Base-by-base conservation (phyloP, 2,797 vertebrate species). In the Trachurus trachurus region DNA sequence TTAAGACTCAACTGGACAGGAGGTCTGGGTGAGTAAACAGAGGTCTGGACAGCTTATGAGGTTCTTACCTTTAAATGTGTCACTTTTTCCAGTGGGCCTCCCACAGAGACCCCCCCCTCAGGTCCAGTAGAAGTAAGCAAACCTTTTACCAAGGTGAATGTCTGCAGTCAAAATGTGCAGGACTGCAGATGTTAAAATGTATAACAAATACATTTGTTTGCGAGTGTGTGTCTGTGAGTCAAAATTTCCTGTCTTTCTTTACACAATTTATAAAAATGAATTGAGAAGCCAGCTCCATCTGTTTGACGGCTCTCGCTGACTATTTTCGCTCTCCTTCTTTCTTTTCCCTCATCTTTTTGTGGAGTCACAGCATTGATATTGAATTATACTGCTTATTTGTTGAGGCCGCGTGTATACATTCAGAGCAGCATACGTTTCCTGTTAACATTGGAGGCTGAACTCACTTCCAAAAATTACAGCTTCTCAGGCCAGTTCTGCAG, bases 301-400 rank as follows among this genome's bases (percentile, higher is more conserved):
- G 70, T 73, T 64, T 67, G 72, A 74, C 29, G 56, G 49, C 21
- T 50, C 63, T 82, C 29, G 54, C 21, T 50, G 56, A 44, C 75
- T 80, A 39, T 82, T 87, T 80, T 34, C 17, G 42, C 56, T 63
- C 60, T 74, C 65, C 59, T 58, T 54, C 34, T 62, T 49, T 53
- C 59, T 53, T 44, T 60, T 62, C 70, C 16, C 29, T 50, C 49
- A 22, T 76, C 69, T 88, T 75, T 78, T 74, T 71, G 63, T 81
- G 76, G 78, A 89, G 84, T 78, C 85, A 88, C 80, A 88, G 90
- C 74, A n/a, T 80, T 83, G 86, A 92, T 91, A 84, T 89, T 90
- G 89, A 88, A 88, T 89, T 87, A 87, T 88, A 71, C 66, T 87
- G 92, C 90, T 93, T 93, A 92, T 94, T 94, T 94, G 88, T 93